These are phyloP conservation scores for Pachymerium ferrugineum DNA, from an alignment of 2,888 invertebrate genomes.

Conservation along the genomic window DNA sequence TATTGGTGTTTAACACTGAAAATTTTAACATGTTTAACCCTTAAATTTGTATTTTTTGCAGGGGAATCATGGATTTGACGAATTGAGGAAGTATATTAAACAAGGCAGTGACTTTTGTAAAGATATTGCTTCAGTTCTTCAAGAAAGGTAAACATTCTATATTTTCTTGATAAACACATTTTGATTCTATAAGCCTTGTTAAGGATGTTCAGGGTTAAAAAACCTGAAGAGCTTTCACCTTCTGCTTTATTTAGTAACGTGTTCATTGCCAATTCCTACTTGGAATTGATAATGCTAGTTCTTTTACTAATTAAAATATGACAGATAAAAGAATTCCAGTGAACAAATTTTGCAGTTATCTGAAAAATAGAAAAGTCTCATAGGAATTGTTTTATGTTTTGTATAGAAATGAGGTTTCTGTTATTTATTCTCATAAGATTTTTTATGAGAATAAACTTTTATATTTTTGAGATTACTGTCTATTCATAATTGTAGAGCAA, in stretches of 20 bases:
- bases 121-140: constrained; percentile 77
- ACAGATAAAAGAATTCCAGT: too few species aligned
- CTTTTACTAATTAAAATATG: too few species aligned
- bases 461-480: too few species aligned
- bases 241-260: neutral
- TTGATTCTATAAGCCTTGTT: neutral
- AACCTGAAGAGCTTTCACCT: neutral
- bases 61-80: constrained; percentile 90
- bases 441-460: too few species aligned
- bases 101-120: constrained; percentile 93
- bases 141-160: constrained; percentile 68
- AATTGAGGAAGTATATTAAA: constrained; percentile 83
- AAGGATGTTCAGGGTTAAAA: neutral
- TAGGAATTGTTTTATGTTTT: too few species aligned
- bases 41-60: constrained; percentile 53
- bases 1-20: too few species aligned
- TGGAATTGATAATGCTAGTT: too few species aligned
- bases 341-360: too few species aligned
- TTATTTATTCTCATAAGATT: too few species aligned
- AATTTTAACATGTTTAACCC: neutral
- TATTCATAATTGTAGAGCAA: too few species aligned
- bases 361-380: too few species aligned
- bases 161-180: neutral
- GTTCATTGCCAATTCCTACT: neutral
- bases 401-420: too few species aligned